Base-by-base conservation (phyloP, 1,140 invertebrate genomes). In the Drosophila sulfurigaster region DNA sequence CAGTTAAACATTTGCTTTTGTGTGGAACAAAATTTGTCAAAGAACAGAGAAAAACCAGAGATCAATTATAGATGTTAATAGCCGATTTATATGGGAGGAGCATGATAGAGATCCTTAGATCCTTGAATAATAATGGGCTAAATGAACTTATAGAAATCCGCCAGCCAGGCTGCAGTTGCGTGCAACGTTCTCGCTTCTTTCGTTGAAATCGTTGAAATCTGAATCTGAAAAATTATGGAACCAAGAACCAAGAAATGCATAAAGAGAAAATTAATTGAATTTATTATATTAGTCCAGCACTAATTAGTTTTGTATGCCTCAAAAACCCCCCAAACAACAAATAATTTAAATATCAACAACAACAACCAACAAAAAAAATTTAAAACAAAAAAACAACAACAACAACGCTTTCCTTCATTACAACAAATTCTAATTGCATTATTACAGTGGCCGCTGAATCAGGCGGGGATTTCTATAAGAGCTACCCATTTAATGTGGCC, bases 401-500 rank as follows among this genome's bases (percentile, higher is more conserved):
- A 68, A 82, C 69, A 62, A 28, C 45, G 66, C 60, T 49, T 63
- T 78, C 41, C 69, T 75, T 69, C 80, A 89, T 79, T 76, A 80
- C 78, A 64, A 80, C 79, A 80, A 74, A 77, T 83, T 79, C 75
- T 83, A 87, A 87, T 92, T 83, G 78, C 79, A 89, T 91, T 89
- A 92, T 91, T 92, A 76, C 96, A 96, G 96, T 96, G 96, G 96
- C 95, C 94, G 95, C 94, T 93, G 95, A 95, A 92, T 94, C 94
- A 91, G 94, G 95, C 93, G 94, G 94, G 94, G 96, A 96, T 95
- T 95, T 95, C 95, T 96, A 95, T 96, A 96, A 96, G 95, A 95
- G 94, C 95, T 95, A 94, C 95, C 94, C 81, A 89, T 92, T 78
- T 91, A 92, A 75, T 67, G 81, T 90, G 81, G 68, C 32, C 62